Evolutionary conservation across 2,888 invertebrate species (phyloP), one percentile per base, ranked within the genome.

Genomic region (Tipula confusa): DNA sequence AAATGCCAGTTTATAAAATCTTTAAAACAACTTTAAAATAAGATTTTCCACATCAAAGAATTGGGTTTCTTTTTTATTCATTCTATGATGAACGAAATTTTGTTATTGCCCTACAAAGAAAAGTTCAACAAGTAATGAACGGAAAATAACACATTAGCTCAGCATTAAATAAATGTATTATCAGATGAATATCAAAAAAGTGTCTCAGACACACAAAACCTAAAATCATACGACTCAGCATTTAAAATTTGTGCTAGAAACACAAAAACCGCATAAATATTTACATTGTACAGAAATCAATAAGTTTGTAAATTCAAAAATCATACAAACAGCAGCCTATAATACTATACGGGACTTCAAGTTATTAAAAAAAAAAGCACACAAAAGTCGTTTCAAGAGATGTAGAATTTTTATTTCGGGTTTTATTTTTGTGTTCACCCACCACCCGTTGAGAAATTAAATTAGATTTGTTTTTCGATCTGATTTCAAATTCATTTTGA

Each of bases 41-140:
- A 18, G 64, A 64, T 64, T 64, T 64, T 64, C 24, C 64, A 64
- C 64, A 64, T 64, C 24, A 64, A 64, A 9, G 24, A 48, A 48
- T 48, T 18, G 5, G 18, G 48, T 64, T 64, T 64, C 1, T 24
- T 24, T 64, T 64, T 64, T 64, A n/a, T n/a, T 15, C 0, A 18
- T 64, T 64, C 24, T 18, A 64, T 64, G 64, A 24, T 18, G 64
- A 64, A 24, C 24, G n/a, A 24, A 64, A 24, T 24, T 64, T 64
- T 43, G 4, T 64, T 64, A n/a, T 64, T 64, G 24, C 64, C 64
- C 24, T 24, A 24, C 24, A 24, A 64, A 43, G 43, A 64, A 64
- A 64, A 64, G 64, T 64, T 64, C 64, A 64, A 64, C 64, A 64
- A 64, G 64, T 64, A 64, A 64, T 64, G 64, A 64, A 64, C 64